Evolutionary conservation across 2,888 invertebrate genomes (phyloP).

Genomic region (Ethmia dodecea): DNA sequence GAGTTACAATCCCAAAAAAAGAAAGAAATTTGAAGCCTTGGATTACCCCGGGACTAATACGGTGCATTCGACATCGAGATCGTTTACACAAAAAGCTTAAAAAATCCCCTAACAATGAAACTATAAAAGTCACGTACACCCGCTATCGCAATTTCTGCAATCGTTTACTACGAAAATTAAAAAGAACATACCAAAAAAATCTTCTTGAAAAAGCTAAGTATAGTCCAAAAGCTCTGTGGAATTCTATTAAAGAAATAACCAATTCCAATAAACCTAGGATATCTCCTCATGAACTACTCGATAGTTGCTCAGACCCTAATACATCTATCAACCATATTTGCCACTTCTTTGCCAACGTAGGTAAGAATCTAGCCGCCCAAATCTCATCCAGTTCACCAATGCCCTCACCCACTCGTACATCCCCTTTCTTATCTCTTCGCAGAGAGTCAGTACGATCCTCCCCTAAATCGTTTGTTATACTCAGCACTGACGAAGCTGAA

Average conservation of each 20-base stretch:
- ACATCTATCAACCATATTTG: background rate
- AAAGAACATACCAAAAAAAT: background rate
- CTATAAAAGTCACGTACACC: background rate
- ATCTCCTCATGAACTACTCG: background rate
- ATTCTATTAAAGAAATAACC: background rate
- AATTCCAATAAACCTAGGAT: background rate
- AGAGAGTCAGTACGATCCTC: background rate
- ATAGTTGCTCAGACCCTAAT: background rate
- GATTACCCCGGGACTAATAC: too few relatives aligned
- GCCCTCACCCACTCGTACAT: background rate
- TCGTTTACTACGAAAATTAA: background rate
- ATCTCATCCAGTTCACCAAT: background rate
- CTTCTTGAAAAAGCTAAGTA: background rate
- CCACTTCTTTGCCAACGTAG: background rate
- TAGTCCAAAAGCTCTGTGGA: background rate
- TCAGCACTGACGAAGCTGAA: too few relatives aligned
- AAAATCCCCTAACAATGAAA: background rate
- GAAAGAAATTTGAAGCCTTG: too few relatives aligned
- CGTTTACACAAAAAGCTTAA: background rate
- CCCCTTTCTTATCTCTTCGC: background rate
- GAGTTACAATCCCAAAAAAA: too few relatives aligned
- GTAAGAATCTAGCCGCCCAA: background rate
- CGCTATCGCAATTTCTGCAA: constrained; percentile 1
- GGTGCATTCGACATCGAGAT: constrained; percentile 1
- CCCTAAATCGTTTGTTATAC: background rate